A percentile compares a stretch with the other conserved stretches of the same genome.
These are phyloP conservation scores for Blastomussa wellsi DNA, from an alignment of 92 coral and sea anemone genomes.

Conservation along the genomic window DNA sequence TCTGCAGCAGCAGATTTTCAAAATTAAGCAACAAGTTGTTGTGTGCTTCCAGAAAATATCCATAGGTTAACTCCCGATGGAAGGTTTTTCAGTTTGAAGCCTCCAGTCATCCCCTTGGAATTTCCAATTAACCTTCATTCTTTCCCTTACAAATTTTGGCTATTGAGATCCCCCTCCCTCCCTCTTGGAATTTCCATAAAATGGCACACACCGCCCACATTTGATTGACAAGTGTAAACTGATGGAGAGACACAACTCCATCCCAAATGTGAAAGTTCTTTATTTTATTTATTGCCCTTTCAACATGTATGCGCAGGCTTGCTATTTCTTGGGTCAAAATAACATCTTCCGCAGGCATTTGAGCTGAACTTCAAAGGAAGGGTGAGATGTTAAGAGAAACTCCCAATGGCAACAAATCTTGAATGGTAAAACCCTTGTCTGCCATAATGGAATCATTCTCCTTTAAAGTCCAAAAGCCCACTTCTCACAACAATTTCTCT, in stretches of 20 bases:
- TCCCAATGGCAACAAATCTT: constrained; percentile 54
- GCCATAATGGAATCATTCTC: constrained; percentile 57
- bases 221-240: constrained; percentile 46
- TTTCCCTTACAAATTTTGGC: too few relatives aligned
- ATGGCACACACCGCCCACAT: constrained; percentile 48
- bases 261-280: constrained; percentile 50
- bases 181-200: too few relatives aligned
- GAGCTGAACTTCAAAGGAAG: constrained; percentile 51
- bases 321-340: constrained; percentile 52
- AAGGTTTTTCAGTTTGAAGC: too few relatives aligned
- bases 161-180: too few relatives aligned
- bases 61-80: too few relatives aligned
- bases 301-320: constrained; percentile 48
- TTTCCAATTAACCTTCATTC: too few relatives aligned
- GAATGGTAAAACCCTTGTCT: too few relatives aligned
- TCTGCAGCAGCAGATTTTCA: too few relatives aligned
- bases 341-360: constrained; percentile 52
- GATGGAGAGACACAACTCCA: constrained; percentile 34
- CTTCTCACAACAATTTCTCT: constrained; percentile 55
- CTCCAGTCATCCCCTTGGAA: too few relatives aligned
- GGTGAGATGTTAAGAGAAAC: constrained; percentile 55
- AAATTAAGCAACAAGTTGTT: too few relatives aligned
- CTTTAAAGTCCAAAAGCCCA: constrained; percentile 50
- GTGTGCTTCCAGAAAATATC: too few relatives aligned
- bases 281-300: constrained; percentile 50